Percentiles rank a stretch among this genome's conserved stretches.
Evolutionary conservation across 1,140 invertebrate genomes (phyloP).

Genomic region (Papilio polyxenes): DNA sequence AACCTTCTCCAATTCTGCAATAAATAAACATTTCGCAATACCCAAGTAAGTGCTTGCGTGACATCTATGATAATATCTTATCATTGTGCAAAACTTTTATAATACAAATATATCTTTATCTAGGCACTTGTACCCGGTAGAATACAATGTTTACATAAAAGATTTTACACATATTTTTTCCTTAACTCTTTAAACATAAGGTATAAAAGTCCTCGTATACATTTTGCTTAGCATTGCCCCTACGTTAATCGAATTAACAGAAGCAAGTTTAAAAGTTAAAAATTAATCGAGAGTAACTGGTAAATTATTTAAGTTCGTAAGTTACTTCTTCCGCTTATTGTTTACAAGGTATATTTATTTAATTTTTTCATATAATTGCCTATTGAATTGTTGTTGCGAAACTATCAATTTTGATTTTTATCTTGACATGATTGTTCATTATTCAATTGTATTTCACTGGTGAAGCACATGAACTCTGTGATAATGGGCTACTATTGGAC

Average conservation of each 20-base stretch:
- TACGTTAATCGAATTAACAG: neutral
- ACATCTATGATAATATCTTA: constrained; percentile 8
- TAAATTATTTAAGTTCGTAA: neutral
- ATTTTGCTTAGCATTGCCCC: neutral
- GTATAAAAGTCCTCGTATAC: neutral
- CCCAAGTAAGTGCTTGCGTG: constrained; percentile 31
- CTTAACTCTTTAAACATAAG: neutral
- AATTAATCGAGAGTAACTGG: neutral
- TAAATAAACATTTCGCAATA: constrained; percentile 34
- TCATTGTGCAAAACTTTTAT: neutral
- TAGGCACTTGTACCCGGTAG: neutral
- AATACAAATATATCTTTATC: neutral
- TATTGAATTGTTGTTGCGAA: constrained; percentile 10
- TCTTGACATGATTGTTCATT: constrained; percentile 31
- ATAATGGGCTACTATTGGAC: constrained; percentile 32
- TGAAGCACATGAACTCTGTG: constrained; percentile 27
- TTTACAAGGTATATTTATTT: neutral
- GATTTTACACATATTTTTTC: neutral
- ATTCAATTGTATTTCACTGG: constrained; percentile 19
- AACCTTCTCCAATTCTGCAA: constrained; percentile 20
- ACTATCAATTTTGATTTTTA: constrained; percentile 24
- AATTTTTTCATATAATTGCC: neutral
- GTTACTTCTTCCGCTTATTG: neutral
- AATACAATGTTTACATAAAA: neutral
- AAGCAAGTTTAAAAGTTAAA: neutral